Evolutionary conservation across 1,140 invertebrate species (phyloP).

Genomic region (Drosophila pseudoananassae): DNA sequence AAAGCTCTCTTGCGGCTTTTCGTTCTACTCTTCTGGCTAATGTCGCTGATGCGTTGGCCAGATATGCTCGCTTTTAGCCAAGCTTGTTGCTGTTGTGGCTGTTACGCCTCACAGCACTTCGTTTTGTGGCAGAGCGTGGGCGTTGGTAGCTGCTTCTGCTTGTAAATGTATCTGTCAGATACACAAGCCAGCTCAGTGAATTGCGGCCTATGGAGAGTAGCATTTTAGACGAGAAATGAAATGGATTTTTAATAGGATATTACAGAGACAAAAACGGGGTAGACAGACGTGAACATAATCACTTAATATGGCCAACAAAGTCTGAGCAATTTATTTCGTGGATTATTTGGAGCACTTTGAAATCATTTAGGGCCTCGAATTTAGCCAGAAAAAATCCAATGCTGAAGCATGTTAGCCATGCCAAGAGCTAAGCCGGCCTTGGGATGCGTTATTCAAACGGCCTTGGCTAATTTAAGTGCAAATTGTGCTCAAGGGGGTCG

Average conservation of each 20-base stretch:
- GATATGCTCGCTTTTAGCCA: slow-evolving; percentile 46
- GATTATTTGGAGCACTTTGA: slow-evolving; percentile 32
- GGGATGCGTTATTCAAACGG: slow-evolving; percentile 42
- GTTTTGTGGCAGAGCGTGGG: slow-evolving; percentile 28
- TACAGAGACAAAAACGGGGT: neutral
- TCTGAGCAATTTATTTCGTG: neutral
- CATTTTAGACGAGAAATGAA: slow-evolving; percentile 1
- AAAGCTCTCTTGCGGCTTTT: slow-evolving; percentile 59
- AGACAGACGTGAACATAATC: neutral
- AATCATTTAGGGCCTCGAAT: slow-evolving; percentile 24
- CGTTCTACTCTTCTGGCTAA: slow-evolving; percentile 40
- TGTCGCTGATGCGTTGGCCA: slow-evolving; percentile 47
- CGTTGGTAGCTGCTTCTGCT: slow-evolving; percentile 19
- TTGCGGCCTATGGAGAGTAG: slow-evolving; percentile 20
- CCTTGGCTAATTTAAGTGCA: slow-evolving; percentile 72
- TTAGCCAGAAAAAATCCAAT: slow-evolving; percentile 41
- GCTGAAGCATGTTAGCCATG: slow-evolving; percentile 61
- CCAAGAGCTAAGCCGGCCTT: slow-evolving; percentile 42
- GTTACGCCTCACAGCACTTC: slow-evolving; percentile 64
- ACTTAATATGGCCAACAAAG: neutral
- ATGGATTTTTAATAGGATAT: neutral
- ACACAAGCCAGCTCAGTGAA: slow-evolving; percentile 37
- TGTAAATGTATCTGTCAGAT: slow-evolving; percentile 65
- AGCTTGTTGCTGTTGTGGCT: slow-evolving; percentile 28
- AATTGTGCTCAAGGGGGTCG: slow-evolving; percentile 61